Percentiles rank a stretch among this genome's conserved stretches.
Conservation (phyloP, 2,888 invertebrate species). For the Cistogaster globosa region DNA sequence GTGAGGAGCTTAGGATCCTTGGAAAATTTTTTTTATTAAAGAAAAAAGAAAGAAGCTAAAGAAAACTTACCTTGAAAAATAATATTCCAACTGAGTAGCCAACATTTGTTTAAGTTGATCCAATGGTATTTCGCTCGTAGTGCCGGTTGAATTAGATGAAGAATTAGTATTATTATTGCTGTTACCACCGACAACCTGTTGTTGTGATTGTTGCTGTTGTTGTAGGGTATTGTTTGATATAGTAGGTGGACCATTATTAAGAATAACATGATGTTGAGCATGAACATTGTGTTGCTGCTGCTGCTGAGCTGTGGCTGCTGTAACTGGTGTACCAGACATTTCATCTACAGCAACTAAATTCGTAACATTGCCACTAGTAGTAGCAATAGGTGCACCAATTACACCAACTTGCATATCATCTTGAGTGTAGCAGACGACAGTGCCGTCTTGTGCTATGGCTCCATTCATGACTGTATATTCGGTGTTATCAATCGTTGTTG, state of each 20-base stretch:
- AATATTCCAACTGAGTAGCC: constrained; percentile 93
- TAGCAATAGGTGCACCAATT: constrained; percentile 67
- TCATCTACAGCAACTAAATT: constrained; percentile 81
- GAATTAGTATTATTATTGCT: constrained; percentile 38
- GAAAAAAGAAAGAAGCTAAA: not conserved
- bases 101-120: constrained; percentile 91
- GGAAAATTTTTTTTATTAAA: too few species aligned
- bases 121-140: constrained; percentile 84
- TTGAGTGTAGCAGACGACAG: constrained; percentile 79
- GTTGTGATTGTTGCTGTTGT: constrained; percentile 68
- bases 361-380: constrained; percentile 69
- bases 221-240: constrained; percentile 59
- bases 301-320: constrained; percentile 56
- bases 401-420: constrained; percentile 74
- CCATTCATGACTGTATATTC: constrained; percentile 82
- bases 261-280: constrained; percentile 74
- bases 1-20: not conserved
- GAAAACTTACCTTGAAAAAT: constrained; percentile 90
- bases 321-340: constrained; percentile 73
- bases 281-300: constrained; percentile 65
- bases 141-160: constrained; percentile 60
- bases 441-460: constrained; percentile 79
- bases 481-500: constrained; percentile 77
- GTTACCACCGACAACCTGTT: constrained; percentile 47
- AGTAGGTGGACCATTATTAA: constrained; percentile 73